Conservation (phyloP, 2,888 invertebrate genomes). For the Podabrus alpinus region DNA sequence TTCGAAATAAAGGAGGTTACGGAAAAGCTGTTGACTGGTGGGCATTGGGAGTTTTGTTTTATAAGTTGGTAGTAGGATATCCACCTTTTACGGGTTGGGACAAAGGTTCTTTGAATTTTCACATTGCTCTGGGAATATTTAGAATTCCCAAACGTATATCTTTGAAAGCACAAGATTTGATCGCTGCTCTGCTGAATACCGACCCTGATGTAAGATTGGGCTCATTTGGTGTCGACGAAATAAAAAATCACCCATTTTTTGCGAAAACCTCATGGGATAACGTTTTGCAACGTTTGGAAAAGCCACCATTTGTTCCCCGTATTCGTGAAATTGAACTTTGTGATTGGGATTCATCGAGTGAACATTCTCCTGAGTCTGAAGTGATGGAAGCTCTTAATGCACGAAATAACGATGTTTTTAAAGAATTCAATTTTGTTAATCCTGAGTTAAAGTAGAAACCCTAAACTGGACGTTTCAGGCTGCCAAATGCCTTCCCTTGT, state of each 20-base stretch:
- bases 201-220: background rate
- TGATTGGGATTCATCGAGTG: no score
- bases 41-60: background rate
- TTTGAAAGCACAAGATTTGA: background rate
- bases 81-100: no score
- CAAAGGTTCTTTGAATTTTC: no score
- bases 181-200: accelerated
- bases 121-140: background rate
- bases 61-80: background rate
- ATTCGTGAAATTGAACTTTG: background rate
- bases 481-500: no score
- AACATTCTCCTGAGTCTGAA: background rate
- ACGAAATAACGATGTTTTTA: background rate
- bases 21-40: background rate
- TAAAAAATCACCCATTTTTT: background rate
- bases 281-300: background rate
- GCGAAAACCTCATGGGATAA: background rate
- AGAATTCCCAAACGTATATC: background rate
- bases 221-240: background rate
- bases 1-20: background rate
- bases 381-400: background rate
- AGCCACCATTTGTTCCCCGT: background rate
- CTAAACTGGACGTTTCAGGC: no score
- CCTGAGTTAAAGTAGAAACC: background rate
- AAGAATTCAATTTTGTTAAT: background rate